Evolutionary conservation across 1,140 invertebrate genomes (phyloP), one percentile per base, ranked within the genome.

Genomic region (Trichogramma pretiosum): DNA sequence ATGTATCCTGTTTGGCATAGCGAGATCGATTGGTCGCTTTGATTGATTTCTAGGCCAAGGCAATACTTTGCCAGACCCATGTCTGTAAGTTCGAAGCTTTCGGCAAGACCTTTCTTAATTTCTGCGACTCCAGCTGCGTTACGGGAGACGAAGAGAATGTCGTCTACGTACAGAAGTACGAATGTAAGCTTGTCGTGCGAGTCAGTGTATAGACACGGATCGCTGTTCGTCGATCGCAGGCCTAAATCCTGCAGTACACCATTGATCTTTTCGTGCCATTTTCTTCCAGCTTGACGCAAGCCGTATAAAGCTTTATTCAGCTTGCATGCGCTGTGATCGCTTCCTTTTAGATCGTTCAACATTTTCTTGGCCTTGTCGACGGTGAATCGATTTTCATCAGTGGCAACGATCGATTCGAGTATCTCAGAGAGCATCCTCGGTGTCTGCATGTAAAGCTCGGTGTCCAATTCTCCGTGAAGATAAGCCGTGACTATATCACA

Each of bases 21-120:
- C 0, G 21, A 16, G 8, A 55, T 46, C 0, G 32, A 22, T 7
- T 40, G 13, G 2, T 39, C 10, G 11, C 5, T 39, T 28, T 30
- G 26, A 13, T 22, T 16, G 18, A 52, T 38, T 13, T 53, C 37
- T 3, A 56, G 48, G 19, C 51, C 48, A 9, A 55, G 34, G 19
- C 53, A 57, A 28, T 36, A 42, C 13, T 45, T 26, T 11, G 41
- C 37, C 4, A 45, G 19, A 7, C 48, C 48, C 0, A 54, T 19
- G 17, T 57, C 46, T 10, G 50, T 57, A 2, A 55, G 10, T 26
- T 51, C 46, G 26, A 53, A 57, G 9, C 18, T 16, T 7, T 44
- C 13, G 19, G 18, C 9, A 5, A 3, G 33, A 1, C 26, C 17
- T 9, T 14, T 5, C 23, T 4, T 32, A 8, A 18, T 1, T 23